A percentile compares a stretch with the other conserved stretches of the same genome.
phyloP scores from a whole-genome alignment of 2,888 invertebrate genomes.

The Encarsia formosa region DNA sequence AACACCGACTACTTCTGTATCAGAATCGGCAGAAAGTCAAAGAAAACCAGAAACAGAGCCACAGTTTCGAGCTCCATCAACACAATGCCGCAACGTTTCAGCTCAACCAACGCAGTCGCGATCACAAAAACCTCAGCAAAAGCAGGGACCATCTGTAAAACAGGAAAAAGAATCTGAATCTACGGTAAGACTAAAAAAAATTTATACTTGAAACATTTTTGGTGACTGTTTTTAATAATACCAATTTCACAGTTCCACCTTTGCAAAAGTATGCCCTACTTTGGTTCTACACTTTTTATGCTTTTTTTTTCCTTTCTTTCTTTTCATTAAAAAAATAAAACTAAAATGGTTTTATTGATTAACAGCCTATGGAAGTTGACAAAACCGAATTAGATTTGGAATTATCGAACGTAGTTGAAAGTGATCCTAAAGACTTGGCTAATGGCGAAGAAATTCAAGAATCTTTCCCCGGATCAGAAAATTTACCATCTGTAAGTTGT shows the following conservation, averaged over 20 bases:
- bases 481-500: conserved; percentile 41
- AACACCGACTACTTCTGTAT: conserved; percentile 25
- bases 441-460: conserved; percentile 40
- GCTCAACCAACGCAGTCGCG: neutral
- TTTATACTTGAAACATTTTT: conserved; percentile 39
- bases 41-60: neutral
- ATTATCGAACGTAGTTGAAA: conserved; percentile 34
- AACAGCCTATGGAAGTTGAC: conserved; percentile 57
- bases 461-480: conserved; percentile 43
- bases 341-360: no score
- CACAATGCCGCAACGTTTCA: no score
- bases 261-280: no score
- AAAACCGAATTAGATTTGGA: conserved; percentile 26
- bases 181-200: conserved; percentile 26
- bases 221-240: no score
- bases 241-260: no score
- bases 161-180: neutral
- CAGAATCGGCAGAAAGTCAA: conserved; percentile 8
- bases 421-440: conserved; percentile 34
- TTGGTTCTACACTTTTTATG: no score
- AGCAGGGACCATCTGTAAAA: neutral
- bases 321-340: neutral
- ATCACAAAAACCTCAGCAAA: neutral
- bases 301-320: no score
- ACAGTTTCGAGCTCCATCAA: neutral